Evolutionary conservation across 2,797 vertebrate genomes (phyloP), one percentile per base, ranked within the genome.

Genomic region (Cichlasoma orientale): DNA sequence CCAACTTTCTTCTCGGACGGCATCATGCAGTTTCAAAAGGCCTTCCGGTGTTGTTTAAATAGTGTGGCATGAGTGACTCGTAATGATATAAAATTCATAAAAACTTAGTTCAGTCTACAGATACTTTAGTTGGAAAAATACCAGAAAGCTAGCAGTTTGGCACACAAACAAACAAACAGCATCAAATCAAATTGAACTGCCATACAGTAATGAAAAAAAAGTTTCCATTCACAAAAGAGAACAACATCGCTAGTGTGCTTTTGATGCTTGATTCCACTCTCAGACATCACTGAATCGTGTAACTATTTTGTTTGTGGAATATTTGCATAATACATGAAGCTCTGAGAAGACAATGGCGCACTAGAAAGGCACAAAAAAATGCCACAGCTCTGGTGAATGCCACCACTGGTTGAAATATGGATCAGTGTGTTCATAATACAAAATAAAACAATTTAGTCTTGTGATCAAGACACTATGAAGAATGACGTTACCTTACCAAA

Each of bases 281-380:
- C 4, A 77, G 58, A 68, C 6, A 4, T 56, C 44, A 2, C 5
- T 13, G 21, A 70, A 52, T 79, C 50, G 38, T 75, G 19, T 56
- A 19, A 47, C 54, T 47, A 10, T 71, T 68, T 13, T 75, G 14
- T 82, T 74, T 77, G 38, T 59, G 84, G 68, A 72, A 59, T 71
- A 55, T 47, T 59, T 78, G 69, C 36, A 74, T 21, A 69, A 80
- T 53, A 19, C 66, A 44, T 31, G 14, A 5, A 57, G 36, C n/a
- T 70, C 19, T 36, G 10, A 77, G 53, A 78, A 1, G 50, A 61
- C 27, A 82, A 61, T 27, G 18, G 33, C 63, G 5, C 6, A 23
- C 1, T 4, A 23, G 9, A 66, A 52, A 69, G 27, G n/a, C 52
- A 53, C 18, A 16, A 56, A 12, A 50, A 77, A 25, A 59, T 54